These are phyloP conservation scores for Poeciliopsis occidentalis DNA, from an alignment of 2,113 vertebrate species.

Conservation along the genomic window DNA sequence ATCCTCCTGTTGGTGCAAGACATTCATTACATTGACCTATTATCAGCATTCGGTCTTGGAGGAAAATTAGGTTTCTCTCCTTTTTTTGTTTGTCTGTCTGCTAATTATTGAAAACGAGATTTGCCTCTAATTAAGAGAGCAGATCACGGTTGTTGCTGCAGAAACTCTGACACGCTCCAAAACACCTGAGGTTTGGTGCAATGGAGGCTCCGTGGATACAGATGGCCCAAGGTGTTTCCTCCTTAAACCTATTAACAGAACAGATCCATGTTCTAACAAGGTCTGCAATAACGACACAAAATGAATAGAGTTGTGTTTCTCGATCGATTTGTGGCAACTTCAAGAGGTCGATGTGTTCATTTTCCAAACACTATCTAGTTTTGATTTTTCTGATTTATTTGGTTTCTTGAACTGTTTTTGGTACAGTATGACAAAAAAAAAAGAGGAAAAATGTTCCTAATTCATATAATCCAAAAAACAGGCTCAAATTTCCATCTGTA, in stretches of 20 bases:
- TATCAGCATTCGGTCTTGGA: constrained; percentile 48
- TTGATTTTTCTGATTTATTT: not conserved
- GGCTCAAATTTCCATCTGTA: not conserved
- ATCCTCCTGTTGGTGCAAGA: constrained; percentile 59
- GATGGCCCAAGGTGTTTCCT: constrained; percentile 55
- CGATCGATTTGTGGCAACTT: constrained; percentile 35
- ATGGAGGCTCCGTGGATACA: constrained; percentile 37
- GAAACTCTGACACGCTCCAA: constrained; percentile 60
- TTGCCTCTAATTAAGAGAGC: constrained; percentile 74
- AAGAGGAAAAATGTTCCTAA: no score
- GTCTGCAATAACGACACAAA: constrained; percentile 53
- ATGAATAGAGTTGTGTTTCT: constrained; percentile 54
- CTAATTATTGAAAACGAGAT: constrained; percentile 82
- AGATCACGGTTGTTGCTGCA: constrained; percentile 68
- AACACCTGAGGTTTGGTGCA: constrained; percentile 66
- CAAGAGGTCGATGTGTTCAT: constrained; percentile 20
- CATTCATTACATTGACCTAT: constrained; percentile 75
- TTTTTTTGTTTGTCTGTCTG: constrained; percentile 73
- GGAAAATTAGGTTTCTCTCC: constrained; percentile 70
- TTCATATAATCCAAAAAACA: not conserved
- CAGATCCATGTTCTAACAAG: constrained; percentile 61
- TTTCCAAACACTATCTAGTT: constrained; percentile 3
- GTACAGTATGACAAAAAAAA: not conserved
- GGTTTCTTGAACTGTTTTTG: not conserved
- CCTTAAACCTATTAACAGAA: constrained; percentile 67